These are phyloP conservation scores for Phylloscopus collybita DNA, from an alignment of 2,797 vertebrate genomes.

Conservation along the genomic window DNA sequence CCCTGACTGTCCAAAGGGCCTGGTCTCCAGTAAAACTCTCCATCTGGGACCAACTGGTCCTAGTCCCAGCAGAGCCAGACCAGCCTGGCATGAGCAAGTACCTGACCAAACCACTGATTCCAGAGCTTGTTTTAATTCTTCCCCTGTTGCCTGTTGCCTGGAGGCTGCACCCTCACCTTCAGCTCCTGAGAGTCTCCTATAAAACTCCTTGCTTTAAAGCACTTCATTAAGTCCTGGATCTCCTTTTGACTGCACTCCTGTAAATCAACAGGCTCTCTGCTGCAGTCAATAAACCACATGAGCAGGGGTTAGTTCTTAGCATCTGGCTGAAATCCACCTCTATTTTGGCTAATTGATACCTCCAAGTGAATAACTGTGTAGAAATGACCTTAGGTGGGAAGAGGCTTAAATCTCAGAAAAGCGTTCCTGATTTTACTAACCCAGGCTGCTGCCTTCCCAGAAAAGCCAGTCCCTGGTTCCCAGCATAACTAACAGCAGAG, in stretches of 20 bases:
- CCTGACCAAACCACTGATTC: background rate
- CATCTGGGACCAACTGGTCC: background rate
- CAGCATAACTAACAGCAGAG: background rate
- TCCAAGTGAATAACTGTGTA: background rate
- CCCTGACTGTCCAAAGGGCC: background rate
- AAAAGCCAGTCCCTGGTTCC: background rate
- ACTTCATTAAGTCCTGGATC: background rate
- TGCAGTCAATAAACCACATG: background rate
- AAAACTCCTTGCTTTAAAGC: background rate
- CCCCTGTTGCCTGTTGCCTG: background rate
- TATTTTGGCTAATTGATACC: background rate
- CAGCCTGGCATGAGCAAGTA: background rate
- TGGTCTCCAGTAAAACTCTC: background rate
- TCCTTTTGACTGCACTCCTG: background rate
- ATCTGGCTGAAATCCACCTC: conserved; percentile 3
- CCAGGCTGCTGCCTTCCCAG: background rate
- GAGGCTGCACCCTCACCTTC: background rate
- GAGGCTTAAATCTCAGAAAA: background rate
- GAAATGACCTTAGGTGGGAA: background rate
- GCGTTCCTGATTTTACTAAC: background rate
- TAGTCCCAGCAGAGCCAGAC: background rate
- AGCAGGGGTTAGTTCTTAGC: background rate
- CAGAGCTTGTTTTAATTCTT: background rate
- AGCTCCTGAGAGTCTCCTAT: background rate
- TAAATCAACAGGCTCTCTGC: conserved; percentile 7